Evolutionary conservation across 2,113 vertebrate species (phyloP).

Genomic region (Tylochromis polylepis): DNA sequence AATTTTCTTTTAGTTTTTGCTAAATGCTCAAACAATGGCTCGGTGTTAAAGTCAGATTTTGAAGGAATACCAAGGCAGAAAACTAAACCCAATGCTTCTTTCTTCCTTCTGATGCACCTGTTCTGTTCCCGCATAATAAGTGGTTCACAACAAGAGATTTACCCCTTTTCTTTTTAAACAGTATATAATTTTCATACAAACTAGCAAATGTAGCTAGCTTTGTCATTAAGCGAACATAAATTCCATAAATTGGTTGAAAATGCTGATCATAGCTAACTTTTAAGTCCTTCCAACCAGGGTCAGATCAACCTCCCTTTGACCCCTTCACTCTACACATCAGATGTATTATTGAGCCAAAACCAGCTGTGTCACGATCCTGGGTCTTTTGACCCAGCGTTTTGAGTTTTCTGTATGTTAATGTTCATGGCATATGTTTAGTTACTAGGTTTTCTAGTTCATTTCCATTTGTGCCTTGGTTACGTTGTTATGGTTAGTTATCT

Average conservation of each 20-base stretch:
- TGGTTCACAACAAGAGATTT: not conserved
- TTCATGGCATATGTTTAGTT: too few relatives aligned
- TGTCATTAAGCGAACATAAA: not conserved
- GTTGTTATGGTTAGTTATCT: too few relatives aligned
- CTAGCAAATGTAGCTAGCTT: not conserved
- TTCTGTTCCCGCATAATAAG: not conserved
- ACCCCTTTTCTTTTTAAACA: not conserved
- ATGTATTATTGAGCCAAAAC: not conserved
- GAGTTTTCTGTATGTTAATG: too few relatives aligned
- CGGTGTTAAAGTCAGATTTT: not conserved
- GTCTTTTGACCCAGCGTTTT: too few relatives aligned
- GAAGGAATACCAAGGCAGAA: not conserved
- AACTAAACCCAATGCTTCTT: not conserved
- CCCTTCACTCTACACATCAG: not conserved
- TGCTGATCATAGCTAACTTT: not conserved
- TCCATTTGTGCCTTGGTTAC: too few relatives aligned
- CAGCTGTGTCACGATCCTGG: too few relatives aligned
- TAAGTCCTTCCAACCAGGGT: not conserved
- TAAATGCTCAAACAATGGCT: not conserved
- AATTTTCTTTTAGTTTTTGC: not conserved
- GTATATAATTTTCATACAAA: not conserved
- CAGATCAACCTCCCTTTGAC: not conserved
- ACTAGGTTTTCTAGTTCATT: too few relatives aligned
- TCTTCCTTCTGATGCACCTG: not conserved
- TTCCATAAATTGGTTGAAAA: accelerated